Evolutionary conservation across 2,888 invertebrate species (phyloP), one percentile per base, ranked within the genome.

Genomic region (Scaptomyza polygonia): DNA sequence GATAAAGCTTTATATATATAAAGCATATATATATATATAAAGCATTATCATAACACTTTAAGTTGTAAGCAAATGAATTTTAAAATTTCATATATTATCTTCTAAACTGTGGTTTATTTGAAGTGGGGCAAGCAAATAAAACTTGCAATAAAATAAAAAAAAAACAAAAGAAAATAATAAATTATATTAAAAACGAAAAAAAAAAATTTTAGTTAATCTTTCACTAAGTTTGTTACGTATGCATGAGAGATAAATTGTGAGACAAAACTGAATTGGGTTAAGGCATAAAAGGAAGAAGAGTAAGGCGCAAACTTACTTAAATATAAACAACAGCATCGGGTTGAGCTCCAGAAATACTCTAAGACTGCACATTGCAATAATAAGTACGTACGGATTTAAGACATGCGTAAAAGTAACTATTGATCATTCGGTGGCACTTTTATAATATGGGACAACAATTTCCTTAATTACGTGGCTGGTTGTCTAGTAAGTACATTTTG

Each of bases 371-470:
- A n/a, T n/a, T 36, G 14, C 42, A 52, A n/a, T 32, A 48, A 57
- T 57, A 58, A 54, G 51, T 62, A 63, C 54, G 52, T 57, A 69
- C 51, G 43, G 48, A 55, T 39, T 16, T 14, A 53, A 61, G 66
- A 66, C 55, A 69, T 48, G 62, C 55, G 74, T 63, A 39, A 47
- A 59, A 71, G 67, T 74, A 75, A 71, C 73, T 74, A 75, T 75
- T 59, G 62, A 59, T 62, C 67, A 70, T 68, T 52, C 29, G 39
- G 25, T 25, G 25, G 25, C 25, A 1, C 5, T 25, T 5, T 5
- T 25, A 25, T 25, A 25, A 25, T 5, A 5, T 1, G 25, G 25
- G 25, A 5, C 25, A 25, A 25, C 5, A 25, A 25, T 4, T 5
- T 25, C 5, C 25, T 5, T 25, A 4, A 5, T 25, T 5, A 25